Evolutionary conservation across 2,888 invertebrate genomes (phyloP).

Genomic region (Azorinus chamasolen): DNA sequence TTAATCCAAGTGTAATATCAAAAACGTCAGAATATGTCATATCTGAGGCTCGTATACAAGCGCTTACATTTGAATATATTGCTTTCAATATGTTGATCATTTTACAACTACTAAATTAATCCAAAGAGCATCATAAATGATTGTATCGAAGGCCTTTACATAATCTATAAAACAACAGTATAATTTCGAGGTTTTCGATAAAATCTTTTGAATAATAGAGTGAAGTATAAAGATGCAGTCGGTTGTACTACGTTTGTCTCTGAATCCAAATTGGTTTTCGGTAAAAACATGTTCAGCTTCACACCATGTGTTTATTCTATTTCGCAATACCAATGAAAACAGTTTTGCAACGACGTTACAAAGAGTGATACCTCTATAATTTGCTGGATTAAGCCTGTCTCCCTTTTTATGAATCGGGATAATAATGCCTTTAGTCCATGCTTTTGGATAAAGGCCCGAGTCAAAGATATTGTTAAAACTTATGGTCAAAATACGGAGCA

Average conservation of each 20-base stretch:
- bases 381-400: slow-evolving; percentile 19
- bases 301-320: slow-evolving; percentile 24
- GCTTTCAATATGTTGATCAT: slow-evolving; percentile 21
- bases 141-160: slow-evolving; percentile 29
- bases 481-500: slow-evolving; percentile 21
- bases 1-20: slow-evolving; percentile 24
- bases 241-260: slow-evolving; percentile 2
- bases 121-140: slow-evolving; percentile 26
- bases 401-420: slow-evolving; percentile 46
- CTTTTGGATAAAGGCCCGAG: slow-evolving; percentile 25
- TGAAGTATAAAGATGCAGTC: slow-evolving; percentile 18
- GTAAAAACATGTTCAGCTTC: slow-evolving; percentile 12
- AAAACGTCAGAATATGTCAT: slow-evolving; percentile 17
- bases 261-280: slow-evolving; percentile 27
- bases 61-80: slow-evolving; percentile 15
- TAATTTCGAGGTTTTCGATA: slow-evolving; percentile 6
- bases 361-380: slow-evolving; percentile 48
- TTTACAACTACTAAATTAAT: slow-evolving; percentile 33
- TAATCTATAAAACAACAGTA: slow-evolving; percentile 19
- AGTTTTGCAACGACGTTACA: slow-evolving; percentile 42
- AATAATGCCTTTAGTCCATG: slow-evolving; percentile 41
- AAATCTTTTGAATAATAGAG: slow-evolving; percentile 9
- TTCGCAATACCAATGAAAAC: slow-evolving; percentile 26
- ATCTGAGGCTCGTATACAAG: slow-evolving; percentile 14
- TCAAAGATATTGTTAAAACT: slow-evolving; percentile 31